phyloP scores from a whole-genome alignment of 2,113 vertebrate genomes.

The Nymphicus hollandicus region DNA sequence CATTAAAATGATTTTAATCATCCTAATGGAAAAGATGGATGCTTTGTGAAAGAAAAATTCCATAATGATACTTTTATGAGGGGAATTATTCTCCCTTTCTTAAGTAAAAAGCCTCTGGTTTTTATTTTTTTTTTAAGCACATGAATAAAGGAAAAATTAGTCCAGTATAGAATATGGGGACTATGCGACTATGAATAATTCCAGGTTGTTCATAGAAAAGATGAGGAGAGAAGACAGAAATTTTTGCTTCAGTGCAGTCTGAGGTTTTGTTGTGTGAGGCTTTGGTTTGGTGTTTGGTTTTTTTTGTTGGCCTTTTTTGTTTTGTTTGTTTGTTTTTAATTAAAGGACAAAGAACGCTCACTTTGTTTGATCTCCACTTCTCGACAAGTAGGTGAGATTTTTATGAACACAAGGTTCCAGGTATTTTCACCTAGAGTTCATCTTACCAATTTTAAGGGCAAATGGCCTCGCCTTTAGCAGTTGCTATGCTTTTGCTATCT shows the following conservation, averaged over 20 bases:
- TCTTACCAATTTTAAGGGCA: neutral
- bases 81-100: neutral
- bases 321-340: neutral
- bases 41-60: slow-evolving; percentile 58
- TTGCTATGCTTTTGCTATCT: neutral
- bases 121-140: neutral
- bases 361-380: neutral
- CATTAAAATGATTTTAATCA: slow-evolving; percentile 75
- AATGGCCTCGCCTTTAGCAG: neutral
- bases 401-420: neutral
- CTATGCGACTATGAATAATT: neutral
- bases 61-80: slow-evolving; percentile 4
- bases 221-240: neutral
- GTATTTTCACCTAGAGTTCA: neutral
- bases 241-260: neutral
- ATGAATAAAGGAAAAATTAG: neutral
- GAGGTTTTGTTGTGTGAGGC: neutral
- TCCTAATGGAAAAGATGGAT: slow-evolving; percentile 16
- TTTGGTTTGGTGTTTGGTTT: neutral
- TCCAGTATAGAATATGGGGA: neutral
- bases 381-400: neutral
- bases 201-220: neutral
- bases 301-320: too few species aligned
- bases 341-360: neutral
- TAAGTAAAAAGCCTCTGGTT: neutral